Evolutionary conservation across 2,113 vertebrate genomes (phyloP).

Genomic region (Python bivittatus): DNA sequence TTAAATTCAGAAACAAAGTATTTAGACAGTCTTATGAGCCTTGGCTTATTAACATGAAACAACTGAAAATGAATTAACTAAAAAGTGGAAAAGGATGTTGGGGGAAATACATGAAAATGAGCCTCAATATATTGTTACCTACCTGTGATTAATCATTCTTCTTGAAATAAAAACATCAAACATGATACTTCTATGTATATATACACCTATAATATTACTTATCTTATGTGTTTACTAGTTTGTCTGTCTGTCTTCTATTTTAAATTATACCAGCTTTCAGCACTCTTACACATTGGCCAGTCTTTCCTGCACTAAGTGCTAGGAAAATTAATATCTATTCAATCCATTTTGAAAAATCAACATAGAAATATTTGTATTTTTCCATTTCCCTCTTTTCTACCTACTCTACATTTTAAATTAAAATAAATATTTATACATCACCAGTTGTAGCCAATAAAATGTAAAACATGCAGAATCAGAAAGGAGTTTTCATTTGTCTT

Average conservation of each 20-base stretch:
- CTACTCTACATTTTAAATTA: slow-evolving; percentile 49
- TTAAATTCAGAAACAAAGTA: slow-evolving; percentile 78
- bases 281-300: background rate
- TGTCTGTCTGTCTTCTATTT: background rate
- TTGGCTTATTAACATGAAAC: slow-evolving; percentile 82
- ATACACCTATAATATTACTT: slow-evolving; percentile 39
- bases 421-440: slow-evolving; percentile 49
- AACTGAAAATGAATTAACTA: slow-evolving; percentile 76
- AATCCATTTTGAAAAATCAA: background rate
- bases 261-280: slow-evolving; percentile 28
- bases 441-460: slow-evolving; percentile 46
- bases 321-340: background rate
- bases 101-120: slow-evolving; percentile 76
- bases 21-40: slow-evolving; percentile 75
- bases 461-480: slow-evolving; percentile 74
- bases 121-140: slow-evolving; percentile 85
- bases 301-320: slow-evolving; percentile 55
- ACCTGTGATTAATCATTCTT: slow-evolving; percentile 82
- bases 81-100: slow-evolving; percentile 77
- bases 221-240: slow-evolving; percentile 57
- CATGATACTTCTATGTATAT: slow-evolving; percentile 58
- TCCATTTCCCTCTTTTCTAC: slow-evolving; percentile 7
- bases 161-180: slow-evolving; percentile 69
- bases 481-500: slow-evolving; percentile 62
- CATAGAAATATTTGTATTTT: background rate